Conservation (phyloP, 2,888 invertebrate species). For the Cephus pulcher region DNA sequence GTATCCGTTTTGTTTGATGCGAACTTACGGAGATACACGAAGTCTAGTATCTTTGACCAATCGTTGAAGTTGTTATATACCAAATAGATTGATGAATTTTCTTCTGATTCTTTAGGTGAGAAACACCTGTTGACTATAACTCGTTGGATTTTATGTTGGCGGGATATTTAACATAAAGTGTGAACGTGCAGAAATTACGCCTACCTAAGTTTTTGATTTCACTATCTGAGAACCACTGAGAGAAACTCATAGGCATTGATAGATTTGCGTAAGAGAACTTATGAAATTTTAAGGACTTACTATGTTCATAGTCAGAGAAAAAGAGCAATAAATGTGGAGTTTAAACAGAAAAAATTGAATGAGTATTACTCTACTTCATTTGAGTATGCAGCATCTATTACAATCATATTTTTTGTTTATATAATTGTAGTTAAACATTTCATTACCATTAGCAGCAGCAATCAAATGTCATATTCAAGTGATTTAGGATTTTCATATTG, state of each 20-base stretch:
- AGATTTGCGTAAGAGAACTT: neutral
- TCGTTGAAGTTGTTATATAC: conserved; percentile 22
- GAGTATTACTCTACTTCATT: neutral
- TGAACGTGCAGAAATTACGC: neutral
- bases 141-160: neutral
- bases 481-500: neutral
- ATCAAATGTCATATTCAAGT: neutral
- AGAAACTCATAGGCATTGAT: neutral
- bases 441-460: neutral
- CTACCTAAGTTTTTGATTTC: neutral
- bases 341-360: neutral
- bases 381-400: neutral
- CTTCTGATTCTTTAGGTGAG: neutral
- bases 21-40: conserved; percentile 16
- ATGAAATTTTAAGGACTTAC: neutral
- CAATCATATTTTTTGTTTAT: neutral
- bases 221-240: neutral
- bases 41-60: conserved; percentile 26
- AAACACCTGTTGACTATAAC: neutral
- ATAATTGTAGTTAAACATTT: neutral
- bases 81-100: neutral
- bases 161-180: neutral
- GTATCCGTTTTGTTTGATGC: neutral
- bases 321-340: neutral
- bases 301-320: neutral